Base-by-base conservation (phyloP, 2,888 invertebrate genomes). In the Odontomyia ornata region DNA sequence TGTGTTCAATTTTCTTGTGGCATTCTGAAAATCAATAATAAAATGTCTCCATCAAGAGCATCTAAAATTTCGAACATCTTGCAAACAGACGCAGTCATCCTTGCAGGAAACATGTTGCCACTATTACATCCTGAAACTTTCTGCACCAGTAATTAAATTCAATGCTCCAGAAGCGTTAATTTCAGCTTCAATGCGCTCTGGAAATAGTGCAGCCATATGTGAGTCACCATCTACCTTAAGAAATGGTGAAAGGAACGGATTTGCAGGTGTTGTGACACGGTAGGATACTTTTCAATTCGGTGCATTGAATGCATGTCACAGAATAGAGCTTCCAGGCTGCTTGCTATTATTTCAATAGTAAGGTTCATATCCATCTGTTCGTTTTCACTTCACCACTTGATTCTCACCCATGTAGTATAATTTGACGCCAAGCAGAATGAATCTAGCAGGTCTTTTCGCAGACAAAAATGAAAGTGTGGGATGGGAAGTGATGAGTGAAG, bases 101-200 rank as follows among this genome's bases (percentile, higher is more conserved):
- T n/a, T 18, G 15, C 52, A 52, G 18, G 52, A n/a, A 52, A 18
- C 52, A 52, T 18, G 52, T 15, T 18, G 18, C 52, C 52, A 52
- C n/a, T 13, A 52, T 52, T 52, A 52, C 52, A 52, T 52, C 52
- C 52, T 52, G 52, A 52, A 52, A 52, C 7, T 52, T 52, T 52
- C 52, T 52, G 52, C 52, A 52, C 52, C 15, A 52, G 52, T 52
- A 13, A 52, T 52, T 52, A 52, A 52, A n/a, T 52, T 52, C 52
- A 52, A 4, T 52, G 13, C 13, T 52, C n/a, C 52, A 52, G 52
- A 18, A 52, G 52, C 52, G 52, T 52, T 52, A 52, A 52, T 52
- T 52, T 52, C 52, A 52, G 52, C 52, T 52, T 18, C 52, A 52
- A 13, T 52, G 15, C 52, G 4, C 52, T 18, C 18, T 52, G 52